Evolutionary conservation across 2,113 vertebrate species (phyloP), one percentile per base, ranked within the genome.

Genomic region (Leptobrachium leishanense): DNA sequence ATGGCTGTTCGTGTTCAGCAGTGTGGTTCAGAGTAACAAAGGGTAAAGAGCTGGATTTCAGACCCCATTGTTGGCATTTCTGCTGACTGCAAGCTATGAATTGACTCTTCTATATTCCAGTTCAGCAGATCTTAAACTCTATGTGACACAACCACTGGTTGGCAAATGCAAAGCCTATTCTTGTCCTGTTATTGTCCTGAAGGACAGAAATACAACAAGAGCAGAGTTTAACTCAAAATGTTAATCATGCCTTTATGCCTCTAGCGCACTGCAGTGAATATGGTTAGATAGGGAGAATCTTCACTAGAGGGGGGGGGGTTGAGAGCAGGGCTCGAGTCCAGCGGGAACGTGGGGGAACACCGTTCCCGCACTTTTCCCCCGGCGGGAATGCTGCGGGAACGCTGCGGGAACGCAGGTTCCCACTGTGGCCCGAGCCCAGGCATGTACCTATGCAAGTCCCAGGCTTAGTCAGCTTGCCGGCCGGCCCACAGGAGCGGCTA

Each of bases 31-130:
- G 83, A 81, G 88, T 82, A 88, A 89, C 63, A 87, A 84, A 84
- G 81, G 85, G 83, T 79, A 83, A 87, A 87, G 77, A 87, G 88
- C 84, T 86, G 86, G 85, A 82, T 87, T 78, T 88, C 84, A 87
- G 86, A 88, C 83, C 78, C 87, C 87, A 88, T 88, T 90, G 89
- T 89, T 88, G 85, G 74, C 0, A 82, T 87, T 89, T 87, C 77
- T 86, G 89, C 88, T 90, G 88, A 90, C 57, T 6, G 46, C 85
- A 85, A 82, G 44, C 59, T 42, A 78, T 68, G 69, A 85, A 81
- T 74, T 55, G 83, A 71, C 64, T 79, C 62, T 76, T 85, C 81
- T 44, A 77, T 87, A 86, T 89, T 86, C 76, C 86, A 84, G 78
- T 85, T 86, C 77, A 86, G 84, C 85, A 87, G 82, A 86, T 85